Conservation (phyloP, 2,888 invertebrate species). For the Chaitophorus viminalis region DNA sequence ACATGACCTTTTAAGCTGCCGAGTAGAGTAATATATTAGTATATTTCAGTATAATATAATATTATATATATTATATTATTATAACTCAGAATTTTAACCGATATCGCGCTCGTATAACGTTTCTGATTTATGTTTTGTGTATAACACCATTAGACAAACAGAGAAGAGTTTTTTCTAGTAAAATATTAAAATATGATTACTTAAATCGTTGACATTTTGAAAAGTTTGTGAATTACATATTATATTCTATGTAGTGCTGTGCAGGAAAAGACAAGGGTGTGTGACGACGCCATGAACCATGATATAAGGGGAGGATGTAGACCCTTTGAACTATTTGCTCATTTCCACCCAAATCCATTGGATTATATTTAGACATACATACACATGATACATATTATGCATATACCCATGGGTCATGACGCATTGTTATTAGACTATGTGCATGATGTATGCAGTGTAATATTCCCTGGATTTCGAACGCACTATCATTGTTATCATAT, state of each 20-base stretch:
- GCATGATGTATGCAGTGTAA: not conserved
- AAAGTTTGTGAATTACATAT: slow-evolving; percentile 47
- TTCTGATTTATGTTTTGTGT: slow-evolving; percentile 31
- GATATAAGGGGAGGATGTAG: slow-evolving; percentile 41
- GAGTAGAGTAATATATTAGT: too few species aligned
- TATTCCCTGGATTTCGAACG: not conserved
- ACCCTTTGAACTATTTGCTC: slow-evolving; percentile 58
- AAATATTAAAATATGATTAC: slow-evolving; percentile 57
- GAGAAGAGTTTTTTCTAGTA: slow-evolving; percentile 41
- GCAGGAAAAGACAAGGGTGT: slow-evolving; percentile 6
- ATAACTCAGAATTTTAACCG: too few species aligned
- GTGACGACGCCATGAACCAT: slow-evolving; percentile 33
- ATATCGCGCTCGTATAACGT: not conserved
- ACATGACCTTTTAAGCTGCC: not conserved
- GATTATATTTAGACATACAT: slow-evolving; percentile 6
- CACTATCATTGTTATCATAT: not conserved
- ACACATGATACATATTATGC: not conserved
- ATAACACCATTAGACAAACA: slow-evolving; percentile 28
- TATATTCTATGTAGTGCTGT: not conserved
- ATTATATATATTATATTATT: too few species aligned
- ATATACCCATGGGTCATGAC: slow-evolving; percentile 17
- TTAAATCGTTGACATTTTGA: slow-evolving; percentile 54
- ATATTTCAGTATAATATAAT: too few species aligned
- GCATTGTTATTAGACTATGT: slow-evolving; percentile 6
- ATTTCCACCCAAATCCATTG: slow-evolving; percentile 57